phyloP scores from a whole-genome alignment of 2,113 vertebrate species.

The Sciurus niger region DNA sequence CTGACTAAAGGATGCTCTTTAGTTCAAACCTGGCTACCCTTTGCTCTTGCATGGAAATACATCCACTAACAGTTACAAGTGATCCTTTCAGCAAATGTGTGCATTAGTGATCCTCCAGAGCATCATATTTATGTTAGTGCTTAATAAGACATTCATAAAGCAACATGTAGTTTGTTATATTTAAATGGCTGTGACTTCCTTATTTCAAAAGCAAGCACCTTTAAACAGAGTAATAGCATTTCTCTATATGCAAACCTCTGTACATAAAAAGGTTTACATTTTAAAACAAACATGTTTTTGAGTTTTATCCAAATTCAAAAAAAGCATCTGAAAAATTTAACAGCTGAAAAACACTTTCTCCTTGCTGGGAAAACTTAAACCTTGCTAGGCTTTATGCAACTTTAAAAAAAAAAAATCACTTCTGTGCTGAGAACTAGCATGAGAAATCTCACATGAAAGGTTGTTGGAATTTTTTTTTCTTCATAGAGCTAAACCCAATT shows the following conservation, averaged over 20 bases:
- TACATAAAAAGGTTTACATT: constrained; percentile 89
- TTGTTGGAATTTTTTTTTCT: constrained; percentile 82
- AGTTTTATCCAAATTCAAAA: constrained; percentile 89
- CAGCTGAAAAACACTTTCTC: constrained; percentile 91
- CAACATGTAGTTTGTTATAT: constrained; percentile 70
- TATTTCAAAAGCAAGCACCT: constrained; percentile 84
- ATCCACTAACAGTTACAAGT: neutral
- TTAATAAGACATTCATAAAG: constrained; percentile 68
- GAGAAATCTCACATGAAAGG: constrained; percentile 87
- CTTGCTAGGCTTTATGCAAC: constrained; percentile 85
- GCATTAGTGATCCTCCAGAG: neutral
- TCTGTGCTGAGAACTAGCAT: constrained; percentile 88
- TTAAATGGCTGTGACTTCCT: constrained; percentile 79
- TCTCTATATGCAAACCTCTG: constrained; percentile 87
- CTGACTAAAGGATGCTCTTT: constrained; percentile 7
- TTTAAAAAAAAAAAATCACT: constrained; percentile 82
- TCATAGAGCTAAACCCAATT: constrained; percentile 76
- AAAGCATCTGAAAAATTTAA: constrained; percentile 90
- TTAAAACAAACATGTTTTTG: constrained; percentile 91
- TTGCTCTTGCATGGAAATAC: neutral
- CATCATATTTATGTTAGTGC: neutral
- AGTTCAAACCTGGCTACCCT: constrained; percentile 6
- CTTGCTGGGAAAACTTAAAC: constrained; percentile 90
- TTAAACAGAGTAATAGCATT: constrained; percentile 83
- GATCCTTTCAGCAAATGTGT: neutral